These are phyloP conservation scores for Xanthia icteritia DNA, from an alignment of 2,888 invertebrate genomes.

Conservation along the genomic window DNA sequence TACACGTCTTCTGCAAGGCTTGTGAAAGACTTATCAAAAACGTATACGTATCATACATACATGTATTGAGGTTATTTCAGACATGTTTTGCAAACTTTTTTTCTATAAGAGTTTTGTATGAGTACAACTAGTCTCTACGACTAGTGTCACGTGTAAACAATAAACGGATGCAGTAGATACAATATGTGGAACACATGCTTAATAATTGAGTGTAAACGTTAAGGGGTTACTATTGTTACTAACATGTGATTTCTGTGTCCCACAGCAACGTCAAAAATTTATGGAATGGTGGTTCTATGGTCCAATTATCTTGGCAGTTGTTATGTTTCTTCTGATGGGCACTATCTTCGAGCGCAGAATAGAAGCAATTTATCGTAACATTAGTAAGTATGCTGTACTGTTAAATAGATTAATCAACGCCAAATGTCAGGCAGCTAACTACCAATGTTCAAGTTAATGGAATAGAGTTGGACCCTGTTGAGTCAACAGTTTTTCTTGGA, in stretches of 20 bases:
- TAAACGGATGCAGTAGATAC: background rate
- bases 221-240: background rate
- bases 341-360: slow-evolving; percentile 80
- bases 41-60: background rate
- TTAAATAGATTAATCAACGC: background rate
- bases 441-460: too few relatives aligned
- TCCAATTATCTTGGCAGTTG: slow-evolving; percentile 79
- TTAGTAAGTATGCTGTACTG: slow-evolving; percentile 74
- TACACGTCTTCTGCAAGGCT: too few relatives aligned
- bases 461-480: too few relatives aligned
- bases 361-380: slow-evolving; percentile 71
- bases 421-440: too few relatives aligned
- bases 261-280: slow-evolving; percentile 53
- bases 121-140: background rate
- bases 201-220: background rate
- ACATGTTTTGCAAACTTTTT: background rate
- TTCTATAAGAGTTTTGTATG: background rate
- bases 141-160: background rate
- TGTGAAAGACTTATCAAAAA: too few relatives aligned
- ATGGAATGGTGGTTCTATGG: slow-evolving; percentile 81
- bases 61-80: background rate
- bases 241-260: background rate
- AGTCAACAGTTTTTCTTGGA: too few relatives aligned
- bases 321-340: slow-evolving; percentile 83
- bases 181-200: background rate